A percentile compares a stretch with the other conserved stretches of the same genome.
Conservation (phyloP, 2,797 vertebrate species). For the Alcedo quadribrachys region DNA sequence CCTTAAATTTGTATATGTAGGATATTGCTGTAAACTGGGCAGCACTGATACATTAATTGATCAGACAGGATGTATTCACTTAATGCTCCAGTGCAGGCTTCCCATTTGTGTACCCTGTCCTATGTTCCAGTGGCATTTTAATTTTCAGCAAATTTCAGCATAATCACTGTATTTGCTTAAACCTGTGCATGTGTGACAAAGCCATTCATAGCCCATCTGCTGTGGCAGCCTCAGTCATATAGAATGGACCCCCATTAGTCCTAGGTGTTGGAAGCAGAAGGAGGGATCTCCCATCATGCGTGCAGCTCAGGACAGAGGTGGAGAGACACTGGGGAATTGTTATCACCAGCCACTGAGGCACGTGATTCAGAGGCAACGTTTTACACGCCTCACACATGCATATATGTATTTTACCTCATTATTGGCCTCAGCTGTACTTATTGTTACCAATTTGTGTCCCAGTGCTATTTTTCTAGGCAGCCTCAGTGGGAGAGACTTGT, state of each 20-base stretch:
- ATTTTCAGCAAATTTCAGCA: slow-evolving; percentile 69
- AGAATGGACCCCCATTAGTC: background rate
- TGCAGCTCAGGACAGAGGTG: background rate
- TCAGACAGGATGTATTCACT: slow-evolving; percentile 37
- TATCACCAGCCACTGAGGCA: background rate
- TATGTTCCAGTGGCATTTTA: slow-evolving; percentile 57
- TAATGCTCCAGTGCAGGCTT: slow-evolving; percentile 36
- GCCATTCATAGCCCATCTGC: slow-evolving; percentile 9
- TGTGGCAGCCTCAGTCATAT: slow-evolving; percentile 11
- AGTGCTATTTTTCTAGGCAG: slow-evolving; percentile 26
- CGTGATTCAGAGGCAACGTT: background rate
- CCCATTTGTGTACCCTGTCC: slow-evolving; percentile 55
- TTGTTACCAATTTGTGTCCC: background rate
- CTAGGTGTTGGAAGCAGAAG: slow-evolving; percentile 25
- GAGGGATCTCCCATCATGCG: background rate
- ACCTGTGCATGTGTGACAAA: slow-evolving; percentile 48
- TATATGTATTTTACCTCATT: slow-evolving; percentile 57
- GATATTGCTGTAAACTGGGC: background rate
- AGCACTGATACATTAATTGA: background rate
- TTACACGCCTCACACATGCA: slow-evolving; percentile 3
- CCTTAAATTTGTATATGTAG: background rate
- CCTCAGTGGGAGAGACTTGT: slow-evolving; percentile 34
- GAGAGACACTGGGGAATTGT: background rate
- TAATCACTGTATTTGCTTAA: slow-evolving; percentile 65
- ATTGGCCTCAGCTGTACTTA: slow-evolving; percentile 47